Conservation (phyloP, 2,797 vertebrate genomes). For the Esox lucius region DNA sequence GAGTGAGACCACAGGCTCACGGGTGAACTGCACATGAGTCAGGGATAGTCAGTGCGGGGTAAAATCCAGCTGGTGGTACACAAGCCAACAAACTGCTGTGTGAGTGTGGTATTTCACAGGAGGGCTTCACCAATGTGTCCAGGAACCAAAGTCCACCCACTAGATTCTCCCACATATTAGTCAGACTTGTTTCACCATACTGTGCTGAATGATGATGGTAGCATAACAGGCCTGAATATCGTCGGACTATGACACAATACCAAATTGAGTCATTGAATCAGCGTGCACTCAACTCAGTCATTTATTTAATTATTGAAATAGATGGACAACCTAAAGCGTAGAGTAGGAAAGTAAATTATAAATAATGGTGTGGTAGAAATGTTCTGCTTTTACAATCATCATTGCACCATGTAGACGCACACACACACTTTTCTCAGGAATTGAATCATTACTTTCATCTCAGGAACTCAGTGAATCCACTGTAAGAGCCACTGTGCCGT, state of each 20-base stretch:
- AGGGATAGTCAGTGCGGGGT: no score
- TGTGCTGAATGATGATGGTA: slow-evolving; percentile 12
- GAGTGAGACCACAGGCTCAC: no score
- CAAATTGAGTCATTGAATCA: neutral
- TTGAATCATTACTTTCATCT: neutral
- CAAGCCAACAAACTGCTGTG: slow-evolving; percentile 4
- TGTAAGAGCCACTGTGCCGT: no score
- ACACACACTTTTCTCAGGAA: neutral
- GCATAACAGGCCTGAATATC: neutral
- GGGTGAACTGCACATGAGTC: no score
- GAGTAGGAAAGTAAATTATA: no score
- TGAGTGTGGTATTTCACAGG: slow-evolving; percentile 69
- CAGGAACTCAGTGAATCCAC: neutral
- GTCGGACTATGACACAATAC: neutral
- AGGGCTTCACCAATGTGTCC: slow-evolving; percentile 40
- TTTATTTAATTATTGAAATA: neutral
- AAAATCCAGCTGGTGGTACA: no score
- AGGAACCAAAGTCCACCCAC: slow-evolving; percentile 50
- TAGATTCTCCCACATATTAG: slow-evolving; percentile 54
- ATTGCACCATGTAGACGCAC: neutral
- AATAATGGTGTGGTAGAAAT: no score
- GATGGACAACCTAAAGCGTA: neutral
- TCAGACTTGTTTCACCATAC: slow-evolving; percentile 37
- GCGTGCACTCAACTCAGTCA: neutral
- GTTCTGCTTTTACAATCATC: neutral